Percentiles rank a stretch among this genome's conserved stretches.
Conservation (phyloP, 2,888 invertebrate genomes). For the Patella caerulea region DNA sequence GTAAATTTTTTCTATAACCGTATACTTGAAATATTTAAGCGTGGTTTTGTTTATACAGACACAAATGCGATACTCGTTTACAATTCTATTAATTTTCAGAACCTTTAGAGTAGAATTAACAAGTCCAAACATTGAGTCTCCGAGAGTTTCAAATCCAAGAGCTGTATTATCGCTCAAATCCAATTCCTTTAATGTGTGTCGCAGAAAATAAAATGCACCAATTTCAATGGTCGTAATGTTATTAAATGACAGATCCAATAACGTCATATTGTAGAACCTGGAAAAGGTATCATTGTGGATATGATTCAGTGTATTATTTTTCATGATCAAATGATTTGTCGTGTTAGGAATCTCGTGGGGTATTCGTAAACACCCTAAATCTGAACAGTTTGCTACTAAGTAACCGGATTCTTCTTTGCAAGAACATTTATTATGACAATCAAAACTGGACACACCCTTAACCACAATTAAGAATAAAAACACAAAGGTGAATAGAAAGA, state of each 20-base stretch:
- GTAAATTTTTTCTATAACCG: constrained; percentile 26
- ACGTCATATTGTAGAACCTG: not conserved
- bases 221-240: not conserved
- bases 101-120: constrained; percentile 12
- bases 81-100: constrained; percentile 22
- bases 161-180: constrained; percentile 25
- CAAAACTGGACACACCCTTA: too few species aligned
- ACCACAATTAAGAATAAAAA: too few species aligned
- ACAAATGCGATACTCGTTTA: constrained; percentile 20
- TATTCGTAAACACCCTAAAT: too few species aligned
- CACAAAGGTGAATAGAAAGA: too few species aligned
- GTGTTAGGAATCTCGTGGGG: too few species aligned
- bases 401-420: too few species aligned
- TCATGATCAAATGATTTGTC: constrained; percentile 16
- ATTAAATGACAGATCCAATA: constrained; percentile 21
- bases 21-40: constrained; percentile 23
- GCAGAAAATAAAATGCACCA: constrained; percentile 15
- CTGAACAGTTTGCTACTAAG: too few species aligned
- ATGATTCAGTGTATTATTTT: not conserved
- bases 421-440: too few species aligned
- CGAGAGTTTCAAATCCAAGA: constrained; percentile 24
- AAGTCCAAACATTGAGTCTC: constrained; percentile 24
- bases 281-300: constrained; percentile 10
- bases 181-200: constrained; percentile 16
- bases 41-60: constrained; percentile 12